A percentile compares a stretch with the other conserved stretches of the same genome.
These are phyloP conservation scores for Hedya salicella DNA, from an alignment of 2,888 invertebrate genomes.

Conservation along the genomic window DNA sequence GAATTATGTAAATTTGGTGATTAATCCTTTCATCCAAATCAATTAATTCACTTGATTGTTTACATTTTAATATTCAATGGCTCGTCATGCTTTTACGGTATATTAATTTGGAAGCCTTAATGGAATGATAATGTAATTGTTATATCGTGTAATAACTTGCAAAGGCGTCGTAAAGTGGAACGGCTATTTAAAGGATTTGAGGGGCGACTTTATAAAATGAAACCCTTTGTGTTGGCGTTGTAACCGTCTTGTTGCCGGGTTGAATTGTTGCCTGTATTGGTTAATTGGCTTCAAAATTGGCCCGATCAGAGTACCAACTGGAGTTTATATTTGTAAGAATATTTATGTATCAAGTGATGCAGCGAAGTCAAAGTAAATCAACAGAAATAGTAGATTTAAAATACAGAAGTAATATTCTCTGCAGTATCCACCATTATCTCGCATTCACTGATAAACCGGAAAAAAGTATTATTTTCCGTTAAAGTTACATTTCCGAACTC, in stretches of 20 bases:
- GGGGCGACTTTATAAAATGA: slow-evolving; percentile 1
- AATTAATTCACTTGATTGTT: slow-evolving; percentile 1
- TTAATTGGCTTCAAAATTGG: too few relatives aligned
- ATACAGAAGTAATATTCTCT: too few relatives aligned
- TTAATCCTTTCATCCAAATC: background rate
- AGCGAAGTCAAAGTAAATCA: too few relatives aligned
- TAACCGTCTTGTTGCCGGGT: slow-evolving; percentile 17
- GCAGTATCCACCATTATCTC: too few relatives aligned
- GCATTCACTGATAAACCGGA: too few relatives aligned
- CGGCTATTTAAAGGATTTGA: slow-evolving; percentile 27
- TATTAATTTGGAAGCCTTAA: slow-evolving; percentile 36
- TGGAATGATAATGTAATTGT: slow-evolving; percentile 43
- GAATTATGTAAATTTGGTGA: background rate
- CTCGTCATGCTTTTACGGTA: slow-evolving; percentile 2
- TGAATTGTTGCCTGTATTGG: too few relatives aligned
- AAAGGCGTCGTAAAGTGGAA: slow-evolving; percentile 19
- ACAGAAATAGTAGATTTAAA: too few relatives aligned
- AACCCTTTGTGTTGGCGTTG: slow-evolving; percentile 3
- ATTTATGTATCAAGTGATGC: too few relatives aligned
- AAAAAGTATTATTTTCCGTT: too few relatives aligned
- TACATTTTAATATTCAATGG: background rate
- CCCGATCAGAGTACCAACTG: too few relatives aligned
- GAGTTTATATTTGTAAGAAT: too few relatives aligned
- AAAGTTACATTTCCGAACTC: too few relatives aligned
- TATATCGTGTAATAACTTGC: slow-evolving; percentile 29